Evolutionary conservation across 2,888 invertebrate genomes (phyloP), one percentile per base, ranked within the genome.

Genomic region (Hedya salicella): DNA sequence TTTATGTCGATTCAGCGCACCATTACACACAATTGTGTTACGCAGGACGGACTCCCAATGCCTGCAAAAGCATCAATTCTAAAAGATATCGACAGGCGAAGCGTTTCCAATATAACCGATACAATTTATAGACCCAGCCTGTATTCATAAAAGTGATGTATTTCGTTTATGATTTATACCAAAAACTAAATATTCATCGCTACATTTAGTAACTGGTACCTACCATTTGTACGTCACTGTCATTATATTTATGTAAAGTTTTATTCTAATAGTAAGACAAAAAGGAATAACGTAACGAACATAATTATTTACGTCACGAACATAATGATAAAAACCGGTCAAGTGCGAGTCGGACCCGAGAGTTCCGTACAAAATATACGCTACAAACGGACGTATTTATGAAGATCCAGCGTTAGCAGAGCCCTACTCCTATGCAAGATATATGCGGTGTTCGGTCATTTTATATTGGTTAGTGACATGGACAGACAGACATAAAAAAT

Each of bases 1-100:
- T 66, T 48, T 39, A 48, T 49, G 40, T 40, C 60, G 60, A 66
- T 66, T 61, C 61, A 61, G 40, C 60, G 66, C 48, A 30, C 48
- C 66, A 66, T 66, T 66, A 61, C 60, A 54, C 48, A 39, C 60
- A 66, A 66, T 53, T 61, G 60, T 64, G 64, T 61, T 53, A 54
- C 32, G 60, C 60, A 40, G 53, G 25, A 52, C 53, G 48, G 13
- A 42, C 48, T 60, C 3, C 53, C 53, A 54, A 48, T 49, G 48
- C 59, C 48, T 14, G 32, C 48, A 19, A 49, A 40, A 49, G 39
- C 59, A 59, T 60, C 53, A 46, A 66, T 60, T 32, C 53, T 46
- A 52, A 36, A 30, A 54, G 53, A 48, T 54, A 66, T 59, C 25
- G 42, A 61, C 53, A 53, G 46, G 44, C 17, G n/a, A 36, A 19